phyloP scores from a whole-genome alignment of 2,797 vertebrate genomes.

The Manis pentadactyla region DNA sequence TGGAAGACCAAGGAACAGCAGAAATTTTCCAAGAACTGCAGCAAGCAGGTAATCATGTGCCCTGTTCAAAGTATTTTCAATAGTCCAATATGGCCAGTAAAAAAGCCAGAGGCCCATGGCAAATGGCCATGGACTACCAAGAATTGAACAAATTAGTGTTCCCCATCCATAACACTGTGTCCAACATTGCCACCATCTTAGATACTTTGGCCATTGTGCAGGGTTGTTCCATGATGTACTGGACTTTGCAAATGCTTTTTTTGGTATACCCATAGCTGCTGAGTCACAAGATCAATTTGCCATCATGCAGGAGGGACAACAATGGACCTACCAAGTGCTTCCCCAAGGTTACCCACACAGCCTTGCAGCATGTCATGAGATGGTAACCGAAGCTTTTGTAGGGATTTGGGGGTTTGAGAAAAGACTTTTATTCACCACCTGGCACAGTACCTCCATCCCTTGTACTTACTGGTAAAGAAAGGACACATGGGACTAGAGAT shows the following conservation, averaged over 20 bases:
- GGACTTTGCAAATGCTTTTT: neutral
- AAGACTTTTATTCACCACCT: neutral
- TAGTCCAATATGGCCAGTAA: neutral
- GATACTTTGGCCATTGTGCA: neutral
- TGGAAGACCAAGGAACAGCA: neutral
- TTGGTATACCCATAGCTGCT: neutral
- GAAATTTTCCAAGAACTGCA: neutral
- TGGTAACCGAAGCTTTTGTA: neutral
- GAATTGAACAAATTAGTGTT: neutral
- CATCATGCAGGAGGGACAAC: neutral
- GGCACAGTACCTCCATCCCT: neutral
- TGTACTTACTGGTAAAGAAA: neutral
- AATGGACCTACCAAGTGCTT: no score
- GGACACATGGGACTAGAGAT: no score
- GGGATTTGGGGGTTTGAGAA: neutral
- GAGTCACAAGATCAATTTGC: neutral
- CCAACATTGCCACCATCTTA: neutral
- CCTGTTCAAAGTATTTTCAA: no score
- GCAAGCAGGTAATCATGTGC: neutral
- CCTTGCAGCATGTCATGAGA: neutral
- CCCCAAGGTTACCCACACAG: neutral
- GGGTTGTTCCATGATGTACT: neutral
- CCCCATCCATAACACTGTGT: neutral
- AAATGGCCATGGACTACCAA: neutral
- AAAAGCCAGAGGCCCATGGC: neutral